These are phyloP conservation scores for Etheostoma cragini DNA, from an alignment of 2,113 vertebrate genomes.

Conservation along the genomic window DNA sequence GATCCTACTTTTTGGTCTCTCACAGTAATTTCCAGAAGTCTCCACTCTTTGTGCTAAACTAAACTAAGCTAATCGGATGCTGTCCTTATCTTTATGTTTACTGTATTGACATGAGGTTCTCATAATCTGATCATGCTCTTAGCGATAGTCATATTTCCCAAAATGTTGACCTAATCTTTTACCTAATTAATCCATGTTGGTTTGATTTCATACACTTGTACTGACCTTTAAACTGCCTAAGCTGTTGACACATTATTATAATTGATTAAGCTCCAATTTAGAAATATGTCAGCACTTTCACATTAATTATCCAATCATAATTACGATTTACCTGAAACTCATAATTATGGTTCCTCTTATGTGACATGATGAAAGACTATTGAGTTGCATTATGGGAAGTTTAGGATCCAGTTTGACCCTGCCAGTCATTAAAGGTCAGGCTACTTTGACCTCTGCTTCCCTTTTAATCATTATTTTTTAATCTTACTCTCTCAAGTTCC, in stretches of 20 bases:
- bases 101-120: background rate
- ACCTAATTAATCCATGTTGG: background rate
- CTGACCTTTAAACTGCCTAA: too few species aligned
- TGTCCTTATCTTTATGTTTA: background rate
- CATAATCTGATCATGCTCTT: background rate
- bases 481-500: background rate
- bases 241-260: background rate
- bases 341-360: background rate
- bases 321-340: background rate
- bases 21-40: background rate
- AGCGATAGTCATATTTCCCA: background rate
- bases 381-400: background rate
- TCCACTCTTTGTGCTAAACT: background rate
- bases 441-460: background rate
- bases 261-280: background rate
- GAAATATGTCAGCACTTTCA: background rate
- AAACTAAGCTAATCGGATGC: background rate
- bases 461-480: background rate
- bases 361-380: background rate
- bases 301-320: background rate
- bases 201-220: background rate
- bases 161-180: background rate
- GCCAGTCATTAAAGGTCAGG: background rate
- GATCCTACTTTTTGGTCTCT: background rate
- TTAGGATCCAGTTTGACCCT: background rate